Evolutionary conservation across 2,797 vertebrate species (phyloP), one percentile per base, ranked within the genome.

Genomic region (Buphagus erythrorhynchus): DNA sequence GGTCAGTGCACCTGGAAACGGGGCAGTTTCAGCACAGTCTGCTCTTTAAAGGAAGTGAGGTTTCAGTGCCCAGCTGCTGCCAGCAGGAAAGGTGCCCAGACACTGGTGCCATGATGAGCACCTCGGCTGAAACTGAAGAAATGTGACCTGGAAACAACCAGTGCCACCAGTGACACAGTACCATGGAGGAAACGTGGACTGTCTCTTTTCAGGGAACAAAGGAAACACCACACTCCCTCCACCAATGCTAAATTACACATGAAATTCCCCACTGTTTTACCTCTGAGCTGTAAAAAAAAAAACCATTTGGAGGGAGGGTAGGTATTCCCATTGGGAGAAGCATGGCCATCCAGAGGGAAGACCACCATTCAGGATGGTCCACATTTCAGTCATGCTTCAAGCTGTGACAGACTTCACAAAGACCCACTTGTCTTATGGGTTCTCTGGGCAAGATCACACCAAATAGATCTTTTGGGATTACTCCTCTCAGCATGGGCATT

Each of bases 351-450:
- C 26, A 74, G 36, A n/a, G 22, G 46, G 24, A 93, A 83, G 40
- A 43, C 9, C 33, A 36, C 5, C 0, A 0, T 45, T 81, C 40
- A 58, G n/a, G 21, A 20, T 1, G 10, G 16, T 28, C 15, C 31
- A 51, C 15, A 4, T 52, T 83, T 84, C 49, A 59, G 42, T 59
- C 31, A 16, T 10, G 7, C 18, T 61, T 43, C 46, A 51, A 14
- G 6, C 7, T 62, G 33, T 19, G 1, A 3, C 0, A 51, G 14
- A 33, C 1, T 3, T n/a, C 40, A 63, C 3, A 11, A 93, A 42
- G 29, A 24, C 9, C 5, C 26, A 12, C 68, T n/a, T 75, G 16
- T 36, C 36, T 77, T 38, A n/a, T 8, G 19, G 36, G 14, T 14
- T 88, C 58, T 15, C 7, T 35, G 20, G 18, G 16, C 42, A 73